Base-by-base conservation (phyloP, 2,888 invertebrate species). In the Tachina fera region DNA sequence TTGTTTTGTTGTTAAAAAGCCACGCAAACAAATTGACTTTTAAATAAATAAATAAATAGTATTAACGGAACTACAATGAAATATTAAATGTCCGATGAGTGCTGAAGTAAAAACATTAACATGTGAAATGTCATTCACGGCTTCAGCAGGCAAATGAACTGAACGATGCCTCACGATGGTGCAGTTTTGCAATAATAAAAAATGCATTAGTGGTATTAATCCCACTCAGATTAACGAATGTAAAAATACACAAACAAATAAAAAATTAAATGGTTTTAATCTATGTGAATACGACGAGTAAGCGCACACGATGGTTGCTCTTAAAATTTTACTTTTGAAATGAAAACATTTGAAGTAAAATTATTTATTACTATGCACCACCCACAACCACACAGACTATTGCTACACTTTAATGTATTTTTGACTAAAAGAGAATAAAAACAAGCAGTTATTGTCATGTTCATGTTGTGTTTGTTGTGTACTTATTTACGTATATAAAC, bases 161-260 rank as follows among this genome's bases (percentile, higher is more conserved):
- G 53, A 19, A 31, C 10, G 47, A 31, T 31, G 31, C 31, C 39
- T 43, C 43, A 8, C 14, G 60, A 41, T 67, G 60, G 3, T 14
- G 76, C 63, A 16, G 39, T 45, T 16, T 63, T 39, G 60, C 47
- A 58, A 68, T n/a, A 60, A 75, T 61, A 49, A 60, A 67, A 74
- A 81, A 67, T 74, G 41, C 75, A 60, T 58, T 68, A 43, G 67
- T 65, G 14, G 14, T 47, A 47, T 76, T 76, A 67, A 49, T 22
- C 49, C 6, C 31, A 16, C 9, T 19, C 56, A 19, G 9, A 76
- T 14, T 41, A 49, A 31, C 13, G 14, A 49, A 49, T 11, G 41
- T 51, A 1, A 10, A 63, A 0, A n/a, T 5, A 43, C 2, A 10
- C 45, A 13, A 10, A 45, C 43, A 58, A 39, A 3, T 6, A 49